Percentiles rank a stretch among this genome's conserved stretches.
Evolutionary conservation across 2,113 vertebrate species (phyloP).

Genomic region (Sphyrna mokarran): DNA sequence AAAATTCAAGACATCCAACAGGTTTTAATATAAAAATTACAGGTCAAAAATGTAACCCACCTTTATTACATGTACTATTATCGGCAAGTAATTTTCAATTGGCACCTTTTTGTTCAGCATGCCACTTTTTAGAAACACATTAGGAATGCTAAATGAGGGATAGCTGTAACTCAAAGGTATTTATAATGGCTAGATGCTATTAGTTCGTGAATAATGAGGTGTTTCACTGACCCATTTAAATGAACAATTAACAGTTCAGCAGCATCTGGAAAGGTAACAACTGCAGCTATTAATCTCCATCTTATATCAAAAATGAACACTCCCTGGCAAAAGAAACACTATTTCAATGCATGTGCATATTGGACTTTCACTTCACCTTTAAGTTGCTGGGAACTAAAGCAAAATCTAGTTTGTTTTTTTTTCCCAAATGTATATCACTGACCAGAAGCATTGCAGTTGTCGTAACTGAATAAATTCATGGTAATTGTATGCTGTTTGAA

Average conservation of each 20-base stretch:
- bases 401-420: neutral
- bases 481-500: neutral
- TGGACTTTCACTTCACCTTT: neutral
- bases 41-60: neutral
- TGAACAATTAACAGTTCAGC: constrained; percentile 33
- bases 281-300: neutral
- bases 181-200: neutral
- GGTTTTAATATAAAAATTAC: neutral
- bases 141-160: neutral
- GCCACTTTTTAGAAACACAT: neutral
- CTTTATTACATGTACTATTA: neutral
- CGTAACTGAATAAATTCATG: neutral
- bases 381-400: neutral
- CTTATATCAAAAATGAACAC: constrained; percentile 1
- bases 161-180: neutral
- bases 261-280: constrained; percentile 20
- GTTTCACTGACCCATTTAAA: constrained; percentile 28
- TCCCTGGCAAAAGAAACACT: neutral
- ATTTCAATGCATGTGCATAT: neutral
- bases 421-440: neutral
- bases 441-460: neutral
- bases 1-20: neutral
- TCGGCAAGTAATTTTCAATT: neutral
- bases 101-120: neutral
- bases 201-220: constrained; percentile 25